Evolutionary conservation across 2,888 invertebrate genomes (phyloP).

Genomic region (Athalia rosae): DNA sequence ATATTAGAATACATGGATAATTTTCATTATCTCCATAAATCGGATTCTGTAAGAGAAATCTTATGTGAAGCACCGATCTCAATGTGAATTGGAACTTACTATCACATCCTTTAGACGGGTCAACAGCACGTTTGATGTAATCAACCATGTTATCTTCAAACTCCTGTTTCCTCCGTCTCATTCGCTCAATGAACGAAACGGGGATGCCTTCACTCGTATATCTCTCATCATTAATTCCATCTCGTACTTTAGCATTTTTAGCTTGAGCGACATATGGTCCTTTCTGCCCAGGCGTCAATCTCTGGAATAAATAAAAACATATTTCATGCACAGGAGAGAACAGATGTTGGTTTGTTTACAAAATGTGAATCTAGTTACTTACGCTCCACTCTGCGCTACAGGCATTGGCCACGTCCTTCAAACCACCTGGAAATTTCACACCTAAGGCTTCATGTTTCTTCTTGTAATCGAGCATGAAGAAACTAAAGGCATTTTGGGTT

Average conservation of each 20-base stretch:
- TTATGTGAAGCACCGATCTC: too few species aligned
- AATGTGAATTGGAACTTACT: too few species aligned
- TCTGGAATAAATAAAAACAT: constrained; percentile 49
- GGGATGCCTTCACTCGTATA: constrained; percentile 64
- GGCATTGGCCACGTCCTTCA: too few species aligned
- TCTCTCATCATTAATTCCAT: constrained; percentile 53
- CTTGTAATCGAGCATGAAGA: constrained; percentile 68
- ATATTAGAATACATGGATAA: background rate
- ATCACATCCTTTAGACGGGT: constrained; percentile 49
- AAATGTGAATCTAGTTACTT: too few species aligned
- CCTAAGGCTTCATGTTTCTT: constrained; percentile 56
- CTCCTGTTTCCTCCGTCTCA: constrained; percentile 50
- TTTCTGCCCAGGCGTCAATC: constrained; percentile 55
- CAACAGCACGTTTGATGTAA: constrained; percentile 56
- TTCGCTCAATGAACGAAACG: constrained; percentile 53
- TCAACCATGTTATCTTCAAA: constrained; percentile 59
- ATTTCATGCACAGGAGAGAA: too few species aligned
- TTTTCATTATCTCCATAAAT: too few species aligned
- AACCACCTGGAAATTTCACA: too few species aligned
- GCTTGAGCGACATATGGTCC: constrained; percentile 61
- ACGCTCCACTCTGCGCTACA: too few species aligned
- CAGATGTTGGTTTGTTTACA: too few species aligned
- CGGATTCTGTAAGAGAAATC: too few species aligned
- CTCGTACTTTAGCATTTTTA: constrained; percentile 56
- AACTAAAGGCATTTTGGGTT: constrained; percentile 62